phyloP scores from a whole-genome alignment of 1,140 invertebrate genomes.

The Hermatobates lingyangjiaoensis region DNA sequence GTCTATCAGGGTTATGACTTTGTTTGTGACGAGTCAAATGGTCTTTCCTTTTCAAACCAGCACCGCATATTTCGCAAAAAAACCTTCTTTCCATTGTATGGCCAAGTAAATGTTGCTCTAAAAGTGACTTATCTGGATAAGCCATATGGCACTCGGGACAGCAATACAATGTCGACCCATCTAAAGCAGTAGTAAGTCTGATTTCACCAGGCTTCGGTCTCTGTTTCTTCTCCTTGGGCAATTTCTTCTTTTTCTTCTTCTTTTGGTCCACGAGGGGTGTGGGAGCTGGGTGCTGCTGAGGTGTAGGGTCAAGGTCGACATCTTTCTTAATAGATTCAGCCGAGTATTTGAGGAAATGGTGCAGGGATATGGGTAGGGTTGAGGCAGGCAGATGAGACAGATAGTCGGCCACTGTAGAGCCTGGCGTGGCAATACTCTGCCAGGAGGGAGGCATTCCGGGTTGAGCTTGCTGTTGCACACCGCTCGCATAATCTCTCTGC shows the following conservation, averaged over 20 bases:
- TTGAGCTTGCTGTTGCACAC: slow-evolving; percentile 10
- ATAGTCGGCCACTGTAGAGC: slow-evolving; percentile 65
- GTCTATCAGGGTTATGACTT: slow-evolving; percentile 31
- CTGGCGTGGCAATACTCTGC: slow-evolving; percentile 55
- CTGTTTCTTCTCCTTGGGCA: slow-evolving; percentile 55
- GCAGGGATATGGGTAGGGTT: slow-evolving; percentile 53
- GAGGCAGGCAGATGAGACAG: slow-evolving; percentile 54
- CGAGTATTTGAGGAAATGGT: slow-evolving; percentile 70
- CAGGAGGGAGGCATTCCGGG: slow-evolving; percentile 27
- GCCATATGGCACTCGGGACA: slow-evolving; percentile 74
- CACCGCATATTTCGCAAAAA: slow-evolving; percentile 33
- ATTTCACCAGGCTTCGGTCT: slow-evolving; percentile 65
- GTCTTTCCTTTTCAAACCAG: slow-evolving; percentile 29
- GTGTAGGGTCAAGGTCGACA: slow-evolving; percentile 19
- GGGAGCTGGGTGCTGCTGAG: slow-evolving; percentile 20
- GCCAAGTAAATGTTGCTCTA: slow-evolving; percentile 62
- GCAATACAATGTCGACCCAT: slow-evolving; percentile 64
- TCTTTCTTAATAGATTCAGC: slow-evolving; percentile 56
- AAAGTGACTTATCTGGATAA: slow-evolving; percentile 57
- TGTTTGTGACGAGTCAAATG: slow-evolving; percentile 31
- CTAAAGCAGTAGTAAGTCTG: slow-evolving; percentile 55
- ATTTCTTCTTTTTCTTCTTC: slow-evolving; percentile 69
- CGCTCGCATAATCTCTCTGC: slow-evolving; percentile 7
- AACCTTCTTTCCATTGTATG: slow-evolving; percentile 20
- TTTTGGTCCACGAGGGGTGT: slow-evolving; percentile 31